These are phyloP conservation scores for Microchrysa polita DNA, from an alignment of 2,888 invertebrate species.

Conservation along the genomic window DNA sequence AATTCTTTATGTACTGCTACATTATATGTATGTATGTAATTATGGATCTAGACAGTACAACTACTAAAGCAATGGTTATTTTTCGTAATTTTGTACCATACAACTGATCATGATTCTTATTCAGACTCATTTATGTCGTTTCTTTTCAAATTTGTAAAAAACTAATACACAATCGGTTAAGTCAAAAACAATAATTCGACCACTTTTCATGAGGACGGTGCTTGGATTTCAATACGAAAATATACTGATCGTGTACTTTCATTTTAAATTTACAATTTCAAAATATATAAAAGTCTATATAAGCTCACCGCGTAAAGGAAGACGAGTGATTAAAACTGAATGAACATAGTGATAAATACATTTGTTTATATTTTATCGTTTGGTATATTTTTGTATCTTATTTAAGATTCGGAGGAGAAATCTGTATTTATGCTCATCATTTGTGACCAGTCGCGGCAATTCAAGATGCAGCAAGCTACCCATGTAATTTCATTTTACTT, in stretches of 20 bases:
- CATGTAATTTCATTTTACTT: too few species aligned
- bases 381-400: too few species aligned
- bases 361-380: too few species aligned
- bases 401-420: too few species aligned
- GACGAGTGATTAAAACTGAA: not conserved
- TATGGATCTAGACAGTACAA: not conserved
- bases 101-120: not conserved
- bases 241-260: not conserved
- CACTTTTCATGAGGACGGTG: not conserved
- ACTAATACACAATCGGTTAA: not conserved
- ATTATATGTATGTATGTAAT: constrained; percentile 5
- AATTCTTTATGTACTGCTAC: not conserved
- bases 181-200: constrained; percentile 3
- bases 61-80: constrained; percentile 28
- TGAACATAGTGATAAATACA: too few species aligned
- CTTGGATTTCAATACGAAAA: not conserved
- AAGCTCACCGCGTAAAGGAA: not conserved
- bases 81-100: constrained; percentile 34
- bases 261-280: not conserved
- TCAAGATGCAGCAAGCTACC: too few species aligned
- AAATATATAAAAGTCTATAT: too few species aligned
- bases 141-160: not conserved
- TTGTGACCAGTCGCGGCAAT: too few species aligned
- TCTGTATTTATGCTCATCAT: too few species aligned
- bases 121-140: not conserved